Evolutionary conservation across 2,113 vertebrate genomes (phyloP).

Genomic region (Syngnathus floridae): DNA sequence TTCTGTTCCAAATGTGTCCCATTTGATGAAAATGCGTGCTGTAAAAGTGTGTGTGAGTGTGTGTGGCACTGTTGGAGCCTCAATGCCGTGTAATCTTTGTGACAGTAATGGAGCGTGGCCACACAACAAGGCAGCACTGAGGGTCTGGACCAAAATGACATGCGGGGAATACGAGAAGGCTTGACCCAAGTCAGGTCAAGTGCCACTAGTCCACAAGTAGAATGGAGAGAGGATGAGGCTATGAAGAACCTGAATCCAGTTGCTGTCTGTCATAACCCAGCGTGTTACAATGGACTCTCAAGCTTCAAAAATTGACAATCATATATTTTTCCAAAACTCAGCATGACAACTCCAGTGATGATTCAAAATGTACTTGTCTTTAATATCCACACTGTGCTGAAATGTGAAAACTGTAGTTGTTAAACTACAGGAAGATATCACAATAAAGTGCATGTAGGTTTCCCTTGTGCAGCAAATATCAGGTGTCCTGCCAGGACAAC

Average conservation of each 20-base stretch:
- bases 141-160: slow-evolving; percentile 35
- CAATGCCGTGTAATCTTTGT: slow-evolving; percentile 4
- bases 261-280: slow-evolving; percentile 37
- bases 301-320: slow-evolving; percentile 30
- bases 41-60: slow-evolving; percentile 16
- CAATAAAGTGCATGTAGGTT: neutral
- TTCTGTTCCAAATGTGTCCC: neutral
- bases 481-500: slow-evolving; percentile 21
- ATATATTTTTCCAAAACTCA: slow-evolving; percentile 51
- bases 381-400: slow-evolving; percentile 53
- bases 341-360: slow-evolving; percentile 52
- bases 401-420: slow-evolving; percentile 45
- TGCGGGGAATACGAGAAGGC: slow-evolving; percentile 28
- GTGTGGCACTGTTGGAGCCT: slow-evolving; percentile 13
- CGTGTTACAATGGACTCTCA: slow-evolving; percentile 19
- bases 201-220: slow-evolving; percentile 29
- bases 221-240: slow-evolving; percentile 19
- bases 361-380: slow-evolving; percentile 56
- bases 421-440: slow-evolving; percentile 18
- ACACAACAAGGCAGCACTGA: slow-evolving; percentile 10
- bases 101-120: slow-evolving; percentile 31
- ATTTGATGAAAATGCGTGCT: neutral
- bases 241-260: slow-evolving; percentile 43
- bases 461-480: neutral
- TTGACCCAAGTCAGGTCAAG: slow-evolving; percentile 32